Percentiles rank a stretch among this genome's conserved stretches.
Conservation (phyloP, 1,140 invertebrate species). For the Holcopasites calliopsidis region DNA sequence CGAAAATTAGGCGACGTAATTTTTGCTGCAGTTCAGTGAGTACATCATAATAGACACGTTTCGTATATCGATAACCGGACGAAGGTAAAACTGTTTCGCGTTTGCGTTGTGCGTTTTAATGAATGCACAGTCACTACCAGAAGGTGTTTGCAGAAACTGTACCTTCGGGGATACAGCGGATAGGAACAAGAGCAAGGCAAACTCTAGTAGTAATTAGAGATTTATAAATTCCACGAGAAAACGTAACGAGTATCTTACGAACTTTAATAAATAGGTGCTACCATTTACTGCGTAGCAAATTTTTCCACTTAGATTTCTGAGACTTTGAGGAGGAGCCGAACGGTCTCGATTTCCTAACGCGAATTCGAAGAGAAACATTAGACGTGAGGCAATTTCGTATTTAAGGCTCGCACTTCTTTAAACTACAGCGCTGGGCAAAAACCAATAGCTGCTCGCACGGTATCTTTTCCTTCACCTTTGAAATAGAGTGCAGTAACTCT, state of each 20-base stretch:
- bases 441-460: background rate
- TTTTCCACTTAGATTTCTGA: background rate
- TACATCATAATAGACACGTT: constrained; percentile 14
- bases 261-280: background rate
- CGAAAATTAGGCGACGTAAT: background rate
- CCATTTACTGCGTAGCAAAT: background rate
- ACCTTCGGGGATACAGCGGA: background rate
- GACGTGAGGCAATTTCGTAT: background rate
- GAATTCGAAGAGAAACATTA: background rate
- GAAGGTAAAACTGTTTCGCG: background rate
- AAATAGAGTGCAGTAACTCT: background rate
- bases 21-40: constrained; percentile 39
- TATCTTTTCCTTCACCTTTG: background rate
- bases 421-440: background rate
- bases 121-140: background rate
- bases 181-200: constrained; percentile 5
- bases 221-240: constrained; percentile 8
- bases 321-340: background rate
- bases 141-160: constrained; percentile 1
- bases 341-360: background rate
- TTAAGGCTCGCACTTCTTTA: background rate
- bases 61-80: constrained; percentile 13
- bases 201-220: constrained; percentile 1
- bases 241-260: background rate
- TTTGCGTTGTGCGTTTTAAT: background rate